phyloP scores from a whole-genome alignment of 2,888 invertebrate genomes.

The Branchipolynoe longqiensis region DNA sequence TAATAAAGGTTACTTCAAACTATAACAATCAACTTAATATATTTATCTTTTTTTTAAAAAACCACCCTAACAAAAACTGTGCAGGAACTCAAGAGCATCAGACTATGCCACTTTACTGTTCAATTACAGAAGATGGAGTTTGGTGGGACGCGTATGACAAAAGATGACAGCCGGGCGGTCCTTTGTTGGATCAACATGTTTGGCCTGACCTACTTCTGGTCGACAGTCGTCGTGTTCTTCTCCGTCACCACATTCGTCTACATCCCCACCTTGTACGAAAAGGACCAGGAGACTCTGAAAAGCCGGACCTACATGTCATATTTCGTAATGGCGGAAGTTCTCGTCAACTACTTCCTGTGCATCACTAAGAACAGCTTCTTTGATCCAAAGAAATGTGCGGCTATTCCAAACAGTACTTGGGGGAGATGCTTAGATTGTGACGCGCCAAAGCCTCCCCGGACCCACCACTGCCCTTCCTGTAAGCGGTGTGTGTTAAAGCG shows the following conservation, averaged over 20 bases:
- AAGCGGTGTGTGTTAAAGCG: constrained; percentile 49
- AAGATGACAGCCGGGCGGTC: neutral
- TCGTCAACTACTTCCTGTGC: constrained; percentile 34
- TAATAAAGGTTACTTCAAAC: too few species aligned
- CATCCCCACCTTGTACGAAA: constrained; percentile 47
- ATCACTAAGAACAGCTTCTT: neutral
- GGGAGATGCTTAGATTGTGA: constrained; percentile 43
- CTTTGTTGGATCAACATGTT: neutral
- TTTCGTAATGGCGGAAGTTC: constrained; percentile 41
- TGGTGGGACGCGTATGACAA: neutral
- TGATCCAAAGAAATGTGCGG: neutral
- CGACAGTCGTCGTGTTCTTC: neutral
- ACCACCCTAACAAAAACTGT: neutral
- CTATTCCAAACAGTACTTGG: constrained; percentile 51
- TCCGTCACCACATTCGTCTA: neutral
- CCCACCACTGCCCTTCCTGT: constrained; percentile 57
- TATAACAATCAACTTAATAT: too few species aligned
- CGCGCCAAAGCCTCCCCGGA: constrained; percentile 23
- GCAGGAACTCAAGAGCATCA: too few species aligned
- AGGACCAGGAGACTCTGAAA: neutral
- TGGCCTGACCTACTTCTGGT: neutral
- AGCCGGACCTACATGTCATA: neutral
- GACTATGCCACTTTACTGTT: too few species aligned
- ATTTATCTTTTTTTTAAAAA: neutral
- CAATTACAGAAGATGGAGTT: constrained; percentile 13